These are phyloP conservation scores for Macrostomum lignano DNA, from an alignment of 1,140 invertebrate species.

Conservation along the genomic window DNA sequence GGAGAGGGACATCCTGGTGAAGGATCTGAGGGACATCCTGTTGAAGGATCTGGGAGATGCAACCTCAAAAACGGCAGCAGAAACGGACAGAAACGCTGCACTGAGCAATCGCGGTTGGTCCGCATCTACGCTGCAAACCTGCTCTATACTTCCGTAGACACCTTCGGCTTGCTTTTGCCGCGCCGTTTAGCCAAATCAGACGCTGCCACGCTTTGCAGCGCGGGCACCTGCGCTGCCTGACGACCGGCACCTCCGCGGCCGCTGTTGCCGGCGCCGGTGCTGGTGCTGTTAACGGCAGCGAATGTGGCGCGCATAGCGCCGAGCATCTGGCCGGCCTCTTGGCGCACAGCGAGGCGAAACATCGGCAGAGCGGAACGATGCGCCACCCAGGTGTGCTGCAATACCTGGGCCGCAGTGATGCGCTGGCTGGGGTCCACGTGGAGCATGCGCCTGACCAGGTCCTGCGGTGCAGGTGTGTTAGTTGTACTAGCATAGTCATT, in stretches of 20 bases:
- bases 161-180: conserved; percentile 30
- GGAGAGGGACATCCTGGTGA: too few relatives aligned
- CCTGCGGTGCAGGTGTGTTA: conserved; percentile 16
- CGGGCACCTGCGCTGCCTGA: conserved; percentile 39
- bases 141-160: conserved; percentile 24
- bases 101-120: too few relatives aligned
- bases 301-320: not conserved
- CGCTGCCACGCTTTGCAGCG: conserved; percentile 50
- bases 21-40: too few relatives aligned
- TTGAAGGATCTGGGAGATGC: too few relatives aligned
- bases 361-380: conserved; percentile 21
- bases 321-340: conserved; percentile 10
- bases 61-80: too few relatives aligned
- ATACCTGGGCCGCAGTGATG: conserved; percentile 48
- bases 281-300: not conserved
- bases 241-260: conserved; percentile 44
- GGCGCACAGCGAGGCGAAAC: conserved; percentile 20
- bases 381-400: conserved; percentile 53
- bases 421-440: conserved; percentile 61
- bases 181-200: conserved; percentile 52
- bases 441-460: conserved; percentile 60
- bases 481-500: too few relatives aligned
- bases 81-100: too few relatives aligned
- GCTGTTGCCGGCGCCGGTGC: conserved; percentile 42
- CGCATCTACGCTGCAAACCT: too few relatives aligned